Conservation (phyloP, 2,888 invertebrate genomes). For the Stenolophus ochropezus region DNA sequence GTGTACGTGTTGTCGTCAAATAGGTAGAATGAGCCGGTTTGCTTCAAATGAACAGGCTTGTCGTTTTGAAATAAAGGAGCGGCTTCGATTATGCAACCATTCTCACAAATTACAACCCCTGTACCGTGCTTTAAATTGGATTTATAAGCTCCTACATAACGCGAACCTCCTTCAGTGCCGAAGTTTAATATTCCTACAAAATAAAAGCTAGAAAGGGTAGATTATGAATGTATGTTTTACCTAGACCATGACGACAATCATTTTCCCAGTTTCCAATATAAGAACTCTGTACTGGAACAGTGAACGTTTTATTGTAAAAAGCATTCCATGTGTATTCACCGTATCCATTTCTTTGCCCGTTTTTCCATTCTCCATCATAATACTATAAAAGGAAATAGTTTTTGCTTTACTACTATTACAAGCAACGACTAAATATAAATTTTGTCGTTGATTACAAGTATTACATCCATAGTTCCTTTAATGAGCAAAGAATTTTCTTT, state of each 20-base stretch:
- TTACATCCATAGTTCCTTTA: too few species aligned
- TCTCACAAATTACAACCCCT: constrained; percentile 76
- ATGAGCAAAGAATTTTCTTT: too few species aligned
- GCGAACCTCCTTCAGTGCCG: constrained; percentile 75
- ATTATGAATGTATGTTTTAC: constrained; percentile 64
- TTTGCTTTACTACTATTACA: too few species aligned
- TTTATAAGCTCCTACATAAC: constrained; percentile 76
- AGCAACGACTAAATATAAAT: too few species aligned
- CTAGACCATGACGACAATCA: constrained; percentile 75
- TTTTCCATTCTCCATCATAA: constrained; percentile 78
- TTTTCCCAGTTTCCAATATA: constrained; percentile 77
- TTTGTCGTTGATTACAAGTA: too few species aligned
- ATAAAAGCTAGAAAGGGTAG: constrained; percentile 6
- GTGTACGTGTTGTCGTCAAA: not conserved
- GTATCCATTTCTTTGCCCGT: constrained; percentile 76
- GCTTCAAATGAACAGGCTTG: constrained; percentile 70
- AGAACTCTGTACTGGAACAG: constrained; percentile 74
- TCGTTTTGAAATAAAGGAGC: constrained; percentile 75
- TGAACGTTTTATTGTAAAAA: constrained; percentile 74
- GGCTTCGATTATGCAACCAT: constrained; percentile 74
- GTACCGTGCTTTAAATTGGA: constrained; percentile 77
- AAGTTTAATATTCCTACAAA: constrained; percentile 71
- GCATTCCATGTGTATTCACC: constrained; percentile 78
- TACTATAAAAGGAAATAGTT: constrained; percentile 70
- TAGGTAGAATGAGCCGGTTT: not conserved